phyloP scores from a whole-genome alignment of 2,797 vertebrate species.

The Vireo griseus region DNA sequence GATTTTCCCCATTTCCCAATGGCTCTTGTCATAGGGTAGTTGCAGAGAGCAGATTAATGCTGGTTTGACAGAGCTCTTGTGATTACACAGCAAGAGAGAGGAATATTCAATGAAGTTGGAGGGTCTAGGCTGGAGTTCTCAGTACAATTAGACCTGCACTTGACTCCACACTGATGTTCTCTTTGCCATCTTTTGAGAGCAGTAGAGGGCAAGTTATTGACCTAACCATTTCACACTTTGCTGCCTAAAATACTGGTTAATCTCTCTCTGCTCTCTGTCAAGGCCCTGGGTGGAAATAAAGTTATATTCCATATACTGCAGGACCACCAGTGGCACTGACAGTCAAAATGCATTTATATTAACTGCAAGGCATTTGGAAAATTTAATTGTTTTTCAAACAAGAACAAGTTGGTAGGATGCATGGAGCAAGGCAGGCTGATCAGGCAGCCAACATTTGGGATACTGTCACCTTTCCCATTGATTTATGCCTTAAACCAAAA shows the following conservation, averaged over 20 bases:
- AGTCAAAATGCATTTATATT: background rate
- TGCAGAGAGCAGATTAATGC: background rate
- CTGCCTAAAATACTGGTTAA: conserved; percentile 35
- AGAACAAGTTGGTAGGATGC: background rate
- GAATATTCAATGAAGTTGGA: background rate
- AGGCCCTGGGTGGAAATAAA: background rate
- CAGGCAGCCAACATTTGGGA: background rate
- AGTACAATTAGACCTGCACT: background rate
- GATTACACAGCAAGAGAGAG: background rate
- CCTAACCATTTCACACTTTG: conserved; percentile 32
- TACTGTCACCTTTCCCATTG: background rate
- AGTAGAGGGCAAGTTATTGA: background rate
- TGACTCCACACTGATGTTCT: background rate
- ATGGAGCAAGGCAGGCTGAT: background rate
- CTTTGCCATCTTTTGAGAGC: background rate
- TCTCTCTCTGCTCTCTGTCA: background rate
- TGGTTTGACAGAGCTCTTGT: background rate
- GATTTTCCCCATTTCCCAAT: background rate
- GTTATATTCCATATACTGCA: background rate
- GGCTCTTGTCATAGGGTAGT: background rate
- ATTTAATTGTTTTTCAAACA: background rate
- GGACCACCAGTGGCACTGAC: background rate
- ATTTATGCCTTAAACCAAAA: background rate
- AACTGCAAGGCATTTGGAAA: background rate
- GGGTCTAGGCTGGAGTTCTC: background rate